Evolutionary conservation across 2,113 vertebrate species (phyloP).

Genomic region (Arvicanthis niloticus): DNA sequence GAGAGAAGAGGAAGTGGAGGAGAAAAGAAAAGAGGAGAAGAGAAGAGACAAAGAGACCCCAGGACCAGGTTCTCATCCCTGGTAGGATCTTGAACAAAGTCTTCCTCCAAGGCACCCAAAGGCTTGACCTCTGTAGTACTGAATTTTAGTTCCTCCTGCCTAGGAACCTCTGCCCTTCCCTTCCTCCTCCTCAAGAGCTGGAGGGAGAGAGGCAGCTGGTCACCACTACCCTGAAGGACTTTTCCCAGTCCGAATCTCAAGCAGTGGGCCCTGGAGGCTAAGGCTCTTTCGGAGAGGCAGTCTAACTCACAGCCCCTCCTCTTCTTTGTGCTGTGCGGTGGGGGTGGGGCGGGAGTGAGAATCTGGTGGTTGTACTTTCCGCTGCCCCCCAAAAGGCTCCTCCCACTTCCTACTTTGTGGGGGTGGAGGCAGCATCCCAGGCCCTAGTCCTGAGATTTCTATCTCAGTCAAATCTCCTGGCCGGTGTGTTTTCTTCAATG

Average conservation of each 20-base stretch:
- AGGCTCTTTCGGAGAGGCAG: neutral
- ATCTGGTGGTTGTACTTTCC: neutral
- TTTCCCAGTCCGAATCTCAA: neutral
- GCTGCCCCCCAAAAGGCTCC: neutral
- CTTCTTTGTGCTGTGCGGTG: neutral
- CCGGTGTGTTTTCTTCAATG: constrained; percentile 27
- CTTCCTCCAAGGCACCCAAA: neutral
- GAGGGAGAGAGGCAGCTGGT: neutral
- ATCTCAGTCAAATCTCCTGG: constrained; percentile 25
- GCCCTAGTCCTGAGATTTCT: constrained; percentile 17
- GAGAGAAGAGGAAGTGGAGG: rapidly evolving
- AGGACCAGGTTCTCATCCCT: neutral
- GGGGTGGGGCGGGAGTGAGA: neutral
- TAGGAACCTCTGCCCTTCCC: neutral
- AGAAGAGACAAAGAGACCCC: too few relatives aligned
- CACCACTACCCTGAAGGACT: neutral
- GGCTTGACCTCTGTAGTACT: neutral
- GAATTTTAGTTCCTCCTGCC: constrained; percentile 14
- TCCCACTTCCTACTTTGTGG: constrained; percentile 74
- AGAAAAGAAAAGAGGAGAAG: neutral
- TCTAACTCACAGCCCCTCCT: constrained; percentile 30
- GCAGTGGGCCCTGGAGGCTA: neutral
- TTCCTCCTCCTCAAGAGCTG: neutral
- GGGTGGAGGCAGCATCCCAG: constrained; percentile 39
- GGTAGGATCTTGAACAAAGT: neutral